Evolutionary conservation across 2,797 vertebrate genomes (phyloP).

Genomic region (Gephyroberyx darwinii): DNA sequence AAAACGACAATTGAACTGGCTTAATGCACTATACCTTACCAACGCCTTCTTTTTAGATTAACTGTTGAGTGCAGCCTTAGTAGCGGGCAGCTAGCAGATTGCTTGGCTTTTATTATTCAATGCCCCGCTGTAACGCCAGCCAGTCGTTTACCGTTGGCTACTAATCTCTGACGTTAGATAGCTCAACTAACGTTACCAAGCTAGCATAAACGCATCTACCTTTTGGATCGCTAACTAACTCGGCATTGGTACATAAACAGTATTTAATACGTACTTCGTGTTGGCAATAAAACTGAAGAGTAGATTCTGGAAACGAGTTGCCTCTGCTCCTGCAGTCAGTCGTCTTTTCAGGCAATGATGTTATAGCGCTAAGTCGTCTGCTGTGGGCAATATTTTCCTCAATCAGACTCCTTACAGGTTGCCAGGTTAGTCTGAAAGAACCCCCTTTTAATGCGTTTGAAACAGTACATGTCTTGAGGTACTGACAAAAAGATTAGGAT

Average conservation of each 20-base stretch:
- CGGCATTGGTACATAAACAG: rapidly evolving
- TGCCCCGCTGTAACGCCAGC: conserved; percentile 36
- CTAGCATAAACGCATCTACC: not conserved
- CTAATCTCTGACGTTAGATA: conserved; percentile 24
- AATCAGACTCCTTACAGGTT: conserved; percentile 52
- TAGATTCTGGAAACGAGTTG: conserved; percentile 46
- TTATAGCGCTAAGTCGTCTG: conserved; percentile 51
- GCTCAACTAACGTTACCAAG: not conserved
- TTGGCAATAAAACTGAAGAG: conserved; percentile 31
- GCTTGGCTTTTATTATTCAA: conserved; percentile 45
- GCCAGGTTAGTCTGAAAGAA: conserved; percentile 58
- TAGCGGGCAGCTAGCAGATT: conserved; percentile 54
- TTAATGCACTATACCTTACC: not conserved
- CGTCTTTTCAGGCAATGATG: conserved; percentile 39
- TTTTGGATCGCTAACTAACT: rapidly evolving
- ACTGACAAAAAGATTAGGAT: too few species aligned
- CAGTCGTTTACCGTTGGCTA: conserved; percentile 10
- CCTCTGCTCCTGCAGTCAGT: conserved; percentile 48
- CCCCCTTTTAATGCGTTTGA: conserved; percentile 24
- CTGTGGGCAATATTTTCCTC: conserved; percentile 65
- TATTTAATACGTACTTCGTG: conserved; percentile 63
- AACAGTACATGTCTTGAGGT: too few species aligned
- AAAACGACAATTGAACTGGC: not conserved
- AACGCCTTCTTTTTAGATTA: not conserved
- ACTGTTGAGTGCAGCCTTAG: conserved; percentile 35